Conservation (phyloP, 1,140 invertebrate species). For the Odontomachus brunneus region DNA sequence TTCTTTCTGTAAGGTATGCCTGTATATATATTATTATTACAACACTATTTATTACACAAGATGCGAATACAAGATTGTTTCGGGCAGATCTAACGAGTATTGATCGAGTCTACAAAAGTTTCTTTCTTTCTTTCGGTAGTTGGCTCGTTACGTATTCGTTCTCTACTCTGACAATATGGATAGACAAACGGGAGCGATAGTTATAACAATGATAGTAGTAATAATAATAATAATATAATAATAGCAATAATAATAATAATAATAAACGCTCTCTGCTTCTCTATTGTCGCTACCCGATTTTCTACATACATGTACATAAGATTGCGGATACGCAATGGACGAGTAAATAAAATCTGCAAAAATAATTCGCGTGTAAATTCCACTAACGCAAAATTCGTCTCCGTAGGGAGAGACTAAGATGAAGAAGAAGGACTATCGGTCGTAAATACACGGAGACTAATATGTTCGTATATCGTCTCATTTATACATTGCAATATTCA, state of each 20-base stretch:
- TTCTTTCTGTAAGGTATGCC: constrained; percentile 10
- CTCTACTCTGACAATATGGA: constrained; percentile 28
- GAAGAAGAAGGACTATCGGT: constrained; percentile 6
- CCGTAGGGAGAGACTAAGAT: constrained; percentile 4
- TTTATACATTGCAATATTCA: constrained; percentile 38
- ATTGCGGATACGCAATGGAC: constrained; percentile 22
- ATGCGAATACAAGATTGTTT: constrained; percentile 62
- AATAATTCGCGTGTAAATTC: constrained; percentile 38
- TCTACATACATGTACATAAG: constrained; percentile 38
- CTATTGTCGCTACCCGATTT: constrained; percentile 29
- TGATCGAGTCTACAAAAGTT: constrained; percentile 63
- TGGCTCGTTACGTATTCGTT: constrained; percentile 57
- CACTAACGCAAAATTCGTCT: constrained; percentile 49
- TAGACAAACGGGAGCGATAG: constrained; percentile 46
- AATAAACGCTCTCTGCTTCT: constrained; percentile 26
- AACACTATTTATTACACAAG: constrained; percentile 68
- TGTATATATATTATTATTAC: constrained; percentile 60
- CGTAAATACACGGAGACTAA: constrained; percentile 40
- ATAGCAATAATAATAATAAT: constrained; percentile 40
- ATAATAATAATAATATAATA: constrained; percentile 50
- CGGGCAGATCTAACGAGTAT: constrained; percentile 70
- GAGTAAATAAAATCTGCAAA: constrained; percentile 62
- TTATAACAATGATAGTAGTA: constrained; percentile 18
- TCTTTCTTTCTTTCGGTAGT: constrained; percentile 25
- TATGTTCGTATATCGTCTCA: constrained; percentile 18